Evolutionary conservation across 2,888 invertebrate genomes (phyloP).

Genomic region (Bhutanitis thaidina): DNA sequence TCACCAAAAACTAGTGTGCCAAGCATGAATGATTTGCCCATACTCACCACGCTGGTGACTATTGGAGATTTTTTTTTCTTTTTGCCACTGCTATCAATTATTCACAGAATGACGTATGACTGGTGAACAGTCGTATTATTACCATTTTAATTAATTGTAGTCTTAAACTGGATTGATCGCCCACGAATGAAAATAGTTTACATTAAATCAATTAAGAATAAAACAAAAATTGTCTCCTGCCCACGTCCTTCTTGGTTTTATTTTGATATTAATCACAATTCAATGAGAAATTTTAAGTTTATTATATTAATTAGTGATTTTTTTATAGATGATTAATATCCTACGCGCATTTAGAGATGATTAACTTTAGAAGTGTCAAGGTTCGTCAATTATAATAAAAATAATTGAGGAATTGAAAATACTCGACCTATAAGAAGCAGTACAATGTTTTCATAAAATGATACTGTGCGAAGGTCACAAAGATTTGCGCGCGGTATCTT

Average conservation of each 20-base stretch:
- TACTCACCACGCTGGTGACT: too few relatives aligned
- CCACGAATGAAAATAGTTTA: conserved; percentile 52
- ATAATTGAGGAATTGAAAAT: too few relatives aligned
- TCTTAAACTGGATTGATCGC: conserved; percentile 49
- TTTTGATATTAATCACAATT: conserved; percentile 20
- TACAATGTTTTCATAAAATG: conserved; percentile 41
- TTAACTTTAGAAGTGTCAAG: too few relatives aligned
- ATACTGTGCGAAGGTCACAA: conserved; percentile 53
- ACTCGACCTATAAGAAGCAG: conserved; percentile 27
- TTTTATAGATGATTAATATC: too few relatives aligned
- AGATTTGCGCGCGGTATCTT: conserved; percentile 66
- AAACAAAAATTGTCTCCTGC: conserved; percentile 14
- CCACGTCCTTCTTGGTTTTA: conserved; percentile 35
- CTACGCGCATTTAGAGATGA: too few relatives aligned
- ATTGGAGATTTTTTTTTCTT: too few relatives aligned
- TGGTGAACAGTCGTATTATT: too few relatives aligned
- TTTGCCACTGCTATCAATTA: background rate
- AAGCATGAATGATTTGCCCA: too few relatives aligned
- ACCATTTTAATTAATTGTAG: conserved; percentile 35
- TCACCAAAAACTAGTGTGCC: too few relatives aligned
- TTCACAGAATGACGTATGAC: background rate
- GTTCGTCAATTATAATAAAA: too few relatives aligned
- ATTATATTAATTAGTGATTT: too few relatives aligned
- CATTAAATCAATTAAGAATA: conserved; percentile 49
- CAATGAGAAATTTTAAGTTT: conserved; percentile 30